phyloP scores from a whole-genome alignment of 2,888 invertebrate species.

The Agonopterix alstromeriana region DNA sequence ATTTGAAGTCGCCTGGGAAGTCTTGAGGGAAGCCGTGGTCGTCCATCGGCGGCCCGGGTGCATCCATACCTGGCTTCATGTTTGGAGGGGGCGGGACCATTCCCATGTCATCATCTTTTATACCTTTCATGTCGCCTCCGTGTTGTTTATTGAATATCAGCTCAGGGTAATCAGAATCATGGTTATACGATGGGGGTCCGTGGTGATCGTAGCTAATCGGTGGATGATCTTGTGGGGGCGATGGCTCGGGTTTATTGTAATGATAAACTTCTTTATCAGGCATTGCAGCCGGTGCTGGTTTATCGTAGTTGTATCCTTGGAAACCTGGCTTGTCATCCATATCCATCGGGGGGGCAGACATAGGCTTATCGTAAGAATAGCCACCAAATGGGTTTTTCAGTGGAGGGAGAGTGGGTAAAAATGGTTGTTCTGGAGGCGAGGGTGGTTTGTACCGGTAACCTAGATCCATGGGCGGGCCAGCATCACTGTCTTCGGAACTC shows the following conservation, averaged over 20 bases:
- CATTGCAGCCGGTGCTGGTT: slow-evolving; percentile 22
- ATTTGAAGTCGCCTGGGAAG: slow-evolving; percentile 61
- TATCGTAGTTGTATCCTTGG: slow-evolving; percentile 14
- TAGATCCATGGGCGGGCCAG: slow-evolving; percentile 30
- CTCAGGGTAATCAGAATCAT: slow-evolving; percentile 50
- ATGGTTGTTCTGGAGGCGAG: slow-evolving; percentile 27
- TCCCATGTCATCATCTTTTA: slow-evolving; percentile 35
- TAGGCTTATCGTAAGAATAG: slow-evolving; percentile 58
- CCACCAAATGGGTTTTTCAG: slow-evolving; percentile 42
- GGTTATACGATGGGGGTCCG: slow-evolving; percentile 23
- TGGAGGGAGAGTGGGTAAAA: slow-evolving; percentile 45
- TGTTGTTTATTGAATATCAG: slow-evolving; percentile 50
- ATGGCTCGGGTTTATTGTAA: slow-evolving; percentile 33
- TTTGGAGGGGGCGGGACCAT: slow-evolving; percentile 53
- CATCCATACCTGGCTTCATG: slow-evolving; percentile 34
- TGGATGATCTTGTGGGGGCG: slow-evolving; percentile 16
- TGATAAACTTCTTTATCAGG: slow-evolving; percentile 12
- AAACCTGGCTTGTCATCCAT: slow-evolving; percentile 41
- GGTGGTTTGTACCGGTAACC: slow-evolving; percentile 56
- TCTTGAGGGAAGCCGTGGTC: slow-evolving; percentile 65
- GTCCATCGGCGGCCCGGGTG: slow-evolving; percentile 31
- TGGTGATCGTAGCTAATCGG: slow-evolving; percentile 38
- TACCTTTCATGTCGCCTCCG: slow-evolving; percentile 11
- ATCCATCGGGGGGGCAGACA: slow-evolving; percentile 25
- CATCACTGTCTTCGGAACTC: slow-evolving; percentile 25